These are phyloP conservation scores for Chromobotia macracanthus DNA, from an alignment of 2,797 vertebrate species.

Conservation along the genomic window DNA sequence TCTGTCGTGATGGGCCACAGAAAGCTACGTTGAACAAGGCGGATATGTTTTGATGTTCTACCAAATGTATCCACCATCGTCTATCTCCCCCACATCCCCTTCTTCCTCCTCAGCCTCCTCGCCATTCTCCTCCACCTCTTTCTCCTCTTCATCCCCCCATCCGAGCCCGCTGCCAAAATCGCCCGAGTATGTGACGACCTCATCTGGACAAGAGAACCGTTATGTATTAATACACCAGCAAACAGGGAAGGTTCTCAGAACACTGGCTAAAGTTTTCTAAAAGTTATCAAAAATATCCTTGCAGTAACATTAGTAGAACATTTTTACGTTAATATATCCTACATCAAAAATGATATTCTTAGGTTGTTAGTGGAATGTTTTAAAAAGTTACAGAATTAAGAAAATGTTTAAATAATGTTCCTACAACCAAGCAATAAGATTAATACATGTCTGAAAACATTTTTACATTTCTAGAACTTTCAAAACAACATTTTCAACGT, in stretches of 20 bases:
- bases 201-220: constrained; percentile 74
- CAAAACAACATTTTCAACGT: too few relatives aligned
- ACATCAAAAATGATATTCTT: too few relatives aligned
- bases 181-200: constrained; percentile 89
- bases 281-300: too few relatives aligned
- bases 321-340: too few relatives aligned
- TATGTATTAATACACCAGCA: neutral
- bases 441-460: too few relatives aligned
- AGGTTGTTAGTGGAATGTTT: too few relatives aligned
- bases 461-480: too few relatives aligned
- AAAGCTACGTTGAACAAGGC: constrained; percentile 63
- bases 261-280: too few relatives aligned
- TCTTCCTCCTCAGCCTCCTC: constrained; percentile 94
- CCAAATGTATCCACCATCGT: constrained; percentile 98
- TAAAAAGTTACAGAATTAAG: neutral
- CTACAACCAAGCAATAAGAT: too few relatives aligned
- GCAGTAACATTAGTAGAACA: too few relatives aligned
- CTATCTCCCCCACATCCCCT: constrained; percentile 89
- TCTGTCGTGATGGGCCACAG: constrained; percentile 65
- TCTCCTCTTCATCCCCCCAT: constrained; percentile 98
- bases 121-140: constrained; percentile 89
- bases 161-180: constrained; percentile 95
- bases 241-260: too few relatives aligned
- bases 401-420: neutral
- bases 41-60: constrained; percentile 72